phyloP scores from a whole-genome alignment of 2,113 vertebrate species.

The Coptodon rendalli region DNA sequence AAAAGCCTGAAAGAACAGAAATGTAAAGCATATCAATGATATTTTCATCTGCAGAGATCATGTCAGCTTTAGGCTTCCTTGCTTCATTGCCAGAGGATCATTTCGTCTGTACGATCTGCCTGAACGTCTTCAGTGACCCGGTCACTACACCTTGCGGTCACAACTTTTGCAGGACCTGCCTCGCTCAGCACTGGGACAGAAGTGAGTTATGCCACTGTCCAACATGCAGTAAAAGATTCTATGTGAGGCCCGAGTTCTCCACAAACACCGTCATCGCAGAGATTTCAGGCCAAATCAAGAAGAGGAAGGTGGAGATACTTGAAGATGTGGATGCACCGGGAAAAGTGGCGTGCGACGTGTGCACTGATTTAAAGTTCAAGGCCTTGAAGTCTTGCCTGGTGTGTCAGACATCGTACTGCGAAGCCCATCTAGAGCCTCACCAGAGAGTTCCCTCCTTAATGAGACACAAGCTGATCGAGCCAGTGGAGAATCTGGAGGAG shows the following conservation, averaged over 20 bases:
- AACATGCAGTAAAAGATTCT: constrained; percentile 56
- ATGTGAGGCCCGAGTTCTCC: constrained; percentile 27
- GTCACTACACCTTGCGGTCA: constrained; percentile 54
- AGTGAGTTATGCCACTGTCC: constrained; percentile 59
- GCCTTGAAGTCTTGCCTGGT: constrained; percentile 65
- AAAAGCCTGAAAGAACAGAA: not conserved
- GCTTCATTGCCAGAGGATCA: constrained; percentile 2
- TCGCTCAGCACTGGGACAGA: constrained; percentile 55
- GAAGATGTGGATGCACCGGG: not conserved
- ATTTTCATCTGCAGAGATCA: not conserved
- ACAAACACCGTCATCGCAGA: constrained; percentile 59
- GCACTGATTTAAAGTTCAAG: constrained; percentile 14
- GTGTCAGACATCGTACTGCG: constrained; percentile 65
- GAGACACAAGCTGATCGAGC: constrained; percentile 64
- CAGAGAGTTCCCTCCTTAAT: constrained; percentile 27
- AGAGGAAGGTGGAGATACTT: not conserved
- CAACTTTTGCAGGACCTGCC: constrained; percentile 63
- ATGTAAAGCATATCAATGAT: not conserved
- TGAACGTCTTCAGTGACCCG: constrained; percentile 37
- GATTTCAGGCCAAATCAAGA: constrained; percentile 53
- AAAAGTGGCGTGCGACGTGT: constrained; percentile 63
- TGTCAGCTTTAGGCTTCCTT: not conserved
- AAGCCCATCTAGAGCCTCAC: constrained; percentile 64
- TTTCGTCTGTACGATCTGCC: constrained; percentile 42
- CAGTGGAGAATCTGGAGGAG: constrained; percentile 58